Evolutionary conservation across 2,797 vertebrate species (phyloP), one percentile per base, ranked within the genome.

Genomic region (Lepus townsendii): DNA sequence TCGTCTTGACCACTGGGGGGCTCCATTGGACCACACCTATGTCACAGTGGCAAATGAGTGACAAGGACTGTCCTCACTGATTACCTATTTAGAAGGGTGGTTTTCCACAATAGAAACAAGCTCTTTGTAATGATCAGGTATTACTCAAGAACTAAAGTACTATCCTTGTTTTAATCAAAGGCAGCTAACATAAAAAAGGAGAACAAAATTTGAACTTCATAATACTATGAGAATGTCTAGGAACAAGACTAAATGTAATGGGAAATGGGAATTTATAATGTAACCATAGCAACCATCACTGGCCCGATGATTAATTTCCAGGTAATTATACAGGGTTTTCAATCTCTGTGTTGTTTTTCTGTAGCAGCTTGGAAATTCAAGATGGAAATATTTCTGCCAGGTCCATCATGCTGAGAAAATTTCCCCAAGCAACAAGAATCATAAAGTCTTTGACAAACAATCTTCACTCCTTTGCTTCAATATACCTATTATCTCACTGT

Each of bases 1-100:
- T 95, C 63, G 20, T 17, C 50, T 94, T 92, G 91, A 85, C 97
- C 98, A 97, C 96, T 57, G 98, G 98, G 97, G 98, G 98, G 97
- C 97, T 93, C 97, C 96, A 71, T 96, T 84, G 82, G 26, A 93
- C 95, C 93, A 95, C 22, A 16, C 93, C 85, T 80, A 38, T 16
- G 19, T 32, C 79, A 63, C 35, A 2, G 50, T 0, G 68, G 91
- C 83, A 47, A 26, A 24, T 11, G 26, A 26, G 9, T 5, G 54
- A 65, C 38, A 10, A 1, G 0, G 71, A 38, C 26, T 47, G 0
- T 62, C 17, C 72, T 78, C 85, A 65, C 10, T 38, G 66, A 86
- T 89, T 17, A 85, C 78, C 24, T 85, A 47, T 76, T 76, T 17
- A 50, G 16, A 27, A 68, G 11, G 79, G 47, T 0, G 0, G 12